Percentiles rank a stretch among this genome's conserved stretches.
These are phyloP conservation scores for Trichacis sp. DNA, from an alignment of 2,888 invertebrate genomes.

Conservation along the genomic window DNA sequence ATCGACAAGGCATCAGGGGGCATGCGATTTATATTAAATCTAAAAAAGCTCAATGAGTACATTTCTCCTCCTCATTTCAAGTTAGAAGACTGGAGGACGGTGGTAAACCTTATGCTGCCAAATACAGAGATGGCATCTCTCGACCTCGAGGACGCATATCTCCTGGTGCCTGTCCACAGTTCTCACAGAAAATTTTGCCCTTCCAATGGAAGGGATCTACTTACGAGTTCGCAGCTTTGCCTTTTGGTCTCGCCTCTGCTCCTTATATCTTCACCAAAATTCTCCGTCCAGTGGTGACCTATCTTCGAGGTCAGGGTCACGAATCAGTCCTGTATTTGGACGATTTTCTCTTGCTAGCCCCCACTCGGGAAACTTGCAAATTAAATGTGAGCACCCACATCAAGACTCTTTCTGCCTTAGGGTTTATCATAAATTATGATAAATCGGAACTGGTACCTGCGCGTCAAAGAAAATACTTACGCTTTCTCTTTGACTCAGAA, in stretches of 20 bases:
- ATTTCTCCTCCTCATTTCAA: conserved; percentile 14
- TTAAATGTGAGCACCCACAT: conserved; percentile 7
- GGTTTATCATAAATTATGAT: conserved; percentile 11
- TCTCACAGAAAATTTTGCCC: conserved; percentile 10
- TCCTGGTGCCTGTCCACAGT: background rate
- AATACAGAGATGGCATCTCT: conserved; percentile 11
- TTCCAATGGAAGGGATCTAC: conserved; percentile 12
- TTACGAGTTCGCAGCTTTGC: conserved; percentile 7
- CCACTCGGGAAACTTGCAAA: background rate
- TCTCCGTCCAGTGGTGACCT: conserved; percentile 4
- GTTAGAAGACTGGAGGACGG: conserved; percentile 23
- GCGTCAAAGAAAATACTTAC: conserved; percentile 1
- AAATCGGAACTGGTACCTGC: conserved; percentile 11
- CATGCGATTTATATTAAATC: conserved; percentile 22
- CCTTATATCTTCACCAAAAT: conserved; percentile 14
- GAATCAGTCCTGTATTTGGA: conserved; percentile 15
- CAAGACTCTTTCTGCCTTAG: background rate
- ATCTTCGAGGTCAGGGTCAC: background rate
- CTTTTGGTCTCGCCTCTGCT: background rate
- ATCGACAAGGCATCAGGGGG: conserved; percentile 22
- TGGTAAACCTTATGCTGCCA: conserved; percentile 18
- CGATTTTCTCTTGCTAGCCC: conserved; percentile 11
- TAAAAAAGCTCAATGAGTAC: conserved; percentile 14
- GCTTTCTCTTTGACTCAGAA: conserved; percentile 20
- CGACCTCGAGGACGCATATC: conserved; percentile 12